Conservation (phyloP, 2,113 vertebrate genomes). For the Thymallus thymallus region DNA sequence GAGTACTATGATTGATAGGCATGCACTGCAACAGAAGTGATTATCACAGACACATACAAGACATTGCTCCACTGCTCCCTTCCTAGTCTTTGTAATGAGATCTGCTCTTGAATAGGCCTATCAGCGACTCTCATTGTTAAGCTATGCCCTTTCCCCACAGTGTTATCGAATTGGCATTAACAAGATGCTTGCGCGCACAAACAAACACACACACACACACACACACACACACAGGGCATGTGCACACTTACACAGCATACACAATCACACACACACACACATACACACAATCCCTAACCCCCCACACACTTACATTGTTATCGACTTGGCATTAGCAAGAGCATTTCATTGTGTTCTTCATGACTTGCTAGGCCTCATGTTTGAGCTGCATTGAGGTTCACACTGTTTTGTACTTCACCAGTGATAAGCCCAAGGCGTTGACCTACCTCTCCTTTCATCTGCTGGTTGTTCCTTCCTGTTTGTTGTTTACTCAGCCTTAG, state of each 20-base stretch:
- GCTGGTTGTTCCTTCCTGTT: too few species aligned
- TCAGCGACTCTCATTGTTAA: conserved; percentile 16
- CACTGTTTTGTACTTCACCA: conserved; percentile 22
- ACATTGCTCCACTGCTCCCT: background rate
- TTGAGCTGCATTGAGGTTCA: conserved; percentile 19
- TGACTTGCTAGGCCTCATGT: conserved; percentile 12
- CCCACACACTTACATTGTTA: conserved; percentile 4
- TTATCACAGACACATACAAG: background rate
- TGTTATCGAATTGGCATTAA: conserved; percentile 31
- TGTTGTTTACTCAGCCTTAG: too few species aligned
- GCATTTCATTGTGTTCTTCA: conserved; percentile 28
- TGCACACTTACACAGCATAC: too few species aligned
- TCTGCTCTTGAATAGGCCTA: background rate
- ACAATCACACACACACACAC: too few species aligned
- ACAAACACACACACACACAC: too few species aligned
- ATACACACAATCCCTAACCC: background rate
- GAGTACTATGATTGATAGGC: too few species aligned
- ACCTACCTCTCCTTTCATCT: conserved; percentile 16
- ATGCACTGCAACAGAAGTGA: too few species aligned
- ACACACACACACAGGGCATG: too few species aligned
- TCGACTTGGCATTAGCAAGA: conserved; percentile 24
- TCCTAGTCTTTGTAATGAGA: background rate
- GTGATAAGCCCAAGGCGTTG: conserved; percentile 27
- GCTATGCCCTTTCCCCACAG: conserved; percentile 38
- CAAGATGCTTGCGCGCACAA: too few species aligned